Evolutionary conservation across 1,140 invertebrate genomes (phyloP), one percentile per base, ranked within the genome.

Genomic region (Mesaphorura yosii): DNA sequence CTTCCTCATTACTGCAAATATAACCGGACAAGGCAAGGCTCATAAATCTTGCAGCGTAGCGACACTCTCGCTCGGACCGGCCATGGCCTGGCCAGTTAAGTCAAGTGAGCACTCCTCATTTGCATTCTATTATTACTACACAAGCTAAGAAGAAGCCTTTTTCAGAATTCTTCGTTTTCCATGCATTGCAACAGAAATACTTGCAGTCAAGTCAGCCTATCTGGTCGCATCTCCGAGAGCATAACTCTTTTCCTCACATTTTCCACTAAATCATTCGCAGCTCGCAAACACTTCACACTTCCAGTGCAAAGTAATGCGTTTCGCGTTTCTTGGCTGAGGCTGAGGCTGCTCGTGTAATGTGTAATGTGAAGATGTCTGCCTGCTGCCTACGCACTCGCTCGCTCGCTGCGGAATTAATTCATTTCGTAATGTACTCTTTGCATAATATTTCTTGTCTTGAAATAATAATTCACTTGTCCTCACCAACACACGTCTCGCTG

Each of bases 211-310:
- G n/a, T n/a, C n/a, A n/a, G n/a, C n/a, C n/a, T n/a, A n/a, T n/a
- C n/a, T n/a, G n/a, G n/a, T n/a, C n/a, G n/a, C n/a, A n/a, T n/a
- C n/a, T n/a, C n/a, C n/a, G 10, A 34, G 31, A 10, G 31, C 10
- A 34, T 10, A 10, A 34, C n/a, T n/a, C n/a, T n/a, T n/a, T 10
- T 51, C 44, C 41, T 47, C 31, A 45, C 25, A 34, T 20, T 28
- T 20, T 20, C 17, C 44, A 41, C 14, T 57, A 57, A 57, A 57
- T 57, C 55, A 52, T 57, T 57, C 55, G 17, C 14, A n/a, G n/a
- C n/a, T n/a, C n/a, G n/a, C n/a, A 27, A 50, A 3, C 48, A 40
- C 27, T 56, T 56, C 48, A 51, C 54, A 56, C 54, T 56, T 56
- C 41, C 48, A 46, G 50, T 42, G 27, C 48, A 49, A 34, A n/a